phyloP scores from a whole-genome alignment of 1,140 invertebrate species.

The Dendrolimus kikuchii region DNA sequence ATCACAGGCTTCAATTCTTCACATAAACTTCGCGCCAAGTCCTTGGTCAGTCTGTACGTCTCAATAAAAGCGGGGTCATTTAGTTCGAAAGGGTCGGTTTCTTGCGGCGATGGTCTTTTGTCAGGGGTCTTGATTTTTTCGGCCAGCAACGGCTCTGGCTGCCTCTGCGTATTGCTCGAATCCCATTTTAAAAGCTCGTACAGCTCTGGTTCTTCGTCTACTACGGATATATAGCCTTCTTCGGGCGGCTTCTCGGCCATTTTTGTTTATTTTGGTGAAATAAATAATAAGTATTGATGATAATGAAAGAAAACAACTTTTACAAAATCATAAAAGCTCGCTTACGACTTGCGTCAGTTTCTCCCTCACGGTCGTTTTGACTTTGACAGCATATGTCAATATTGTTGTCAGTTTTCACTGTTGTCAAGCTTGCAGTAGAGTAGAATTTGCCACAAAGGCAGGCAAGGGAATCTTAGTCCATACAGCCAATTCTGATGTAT shows the following conservation, averaged over 20 bases:
- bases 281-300: no score
- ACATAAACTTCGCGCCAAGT: slow-evolving; percentile 46
- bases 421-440: no score
- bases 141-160: slow-evolving; percentile 22
- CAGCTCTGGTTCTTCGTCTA: slow-evolving; percentile 61
- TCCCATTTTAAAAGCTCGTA: slow-evolving; percentile 62
- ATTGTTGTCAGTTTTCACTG: no score
- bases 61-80: slow-evolving; percentile 49
- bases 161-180: slow-evolving; percentile 48
- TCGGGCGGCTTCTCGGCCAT: slow-evolving; percentile 62
- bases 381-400: no score
- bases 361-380: no score
- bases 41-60: slow-evolving; percentile 48
- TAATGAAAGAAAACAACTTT: no score
- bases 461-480: no score
- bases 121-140: no score
- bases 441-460: no score
- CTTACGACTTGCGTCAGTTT: no score
- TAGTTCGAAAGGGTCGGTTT: slow-evolving; percentile 53
- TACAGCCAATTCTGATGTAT: no score
- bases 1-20: slow-evolving; percentile 57
- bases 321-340: no score
- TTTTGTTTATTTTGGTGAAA: slow-evolving; percentile 10
- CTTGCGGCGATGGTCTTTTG: slow-evolving; percentile 27
- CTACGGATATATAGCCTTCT: slow-evolving; percentile 60